These are phyloP conservation scores for Mastacembelus armatus DNA, from an alignment of 2,797 vertebrate genomes.

Conservation along the genomic window DNA sequence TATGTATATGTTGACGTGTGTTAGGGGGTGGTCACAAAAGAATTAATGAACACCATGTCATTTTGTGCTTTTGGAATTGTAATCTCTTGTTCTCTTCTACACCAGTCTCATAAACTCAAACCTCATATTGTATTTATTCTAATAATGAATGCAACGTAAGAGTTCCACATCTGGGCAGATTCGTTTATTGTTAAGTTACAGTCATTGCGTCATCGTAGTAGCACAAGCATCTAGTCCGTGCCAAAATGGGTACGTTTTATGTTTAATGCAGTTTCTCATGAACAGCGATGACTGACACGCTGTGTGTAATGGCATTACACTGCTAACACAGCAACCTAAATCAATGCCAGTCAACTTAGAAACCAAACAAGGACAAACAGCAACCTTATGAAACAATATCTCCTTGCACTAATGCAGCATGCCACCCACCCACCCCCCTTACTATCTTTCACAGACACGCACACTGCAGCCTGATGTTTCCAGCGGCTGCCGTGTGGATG, in stretches of 20 bases:
- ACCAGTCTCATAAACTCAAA: background rate
- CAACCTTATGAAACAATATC: constrained; percentile 55
- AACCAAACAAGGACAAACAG: constrained; percentile 59
- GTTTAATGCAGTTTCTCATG: constrained; percentile 23
- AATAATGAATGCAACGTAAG: too few species aligned
- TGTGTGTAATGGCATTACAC: constrained; percentile 26
- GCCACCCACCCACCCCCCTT: too few species aligned
- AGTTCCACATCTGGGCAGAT: too few species aligned
- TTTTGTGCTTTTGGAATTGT: background rate
- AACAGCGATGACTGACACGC: constrained; percentile 19
- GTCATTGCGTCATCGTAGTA: constrained; percentile 8
- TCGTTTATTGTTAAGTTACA: constrained; percentile 27
- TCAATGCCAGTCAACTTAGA: constrained; percentile 54
- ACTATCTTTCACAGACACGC: constrained; percentile 16
- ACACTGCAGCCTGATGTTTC: constrained; percentile 52
- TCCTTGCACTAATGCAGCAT: constrained; percentile 42
- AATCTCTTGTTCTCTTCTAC: background rate
- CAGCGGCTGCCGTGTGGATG: constrained; percentile 66
- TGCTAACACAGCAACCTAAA: constrained; percentile 37
- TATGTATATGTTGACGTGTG: background rate
- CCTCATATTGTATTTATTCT: too few species aligned
- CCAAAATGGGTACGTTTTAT: constrained; percentile 19
- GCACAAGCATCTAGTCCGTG: constrained; percentile 4
- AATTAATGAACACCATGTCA: background rate
- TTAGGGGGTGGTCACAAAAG: background rate